A percentile compares a stretch with the other conserved stretches of the same genome.
phyloP scores from a whole-genome alignment of 2,113 vertebrate species.

The Pyrgilauda ruficollis region DNA sequence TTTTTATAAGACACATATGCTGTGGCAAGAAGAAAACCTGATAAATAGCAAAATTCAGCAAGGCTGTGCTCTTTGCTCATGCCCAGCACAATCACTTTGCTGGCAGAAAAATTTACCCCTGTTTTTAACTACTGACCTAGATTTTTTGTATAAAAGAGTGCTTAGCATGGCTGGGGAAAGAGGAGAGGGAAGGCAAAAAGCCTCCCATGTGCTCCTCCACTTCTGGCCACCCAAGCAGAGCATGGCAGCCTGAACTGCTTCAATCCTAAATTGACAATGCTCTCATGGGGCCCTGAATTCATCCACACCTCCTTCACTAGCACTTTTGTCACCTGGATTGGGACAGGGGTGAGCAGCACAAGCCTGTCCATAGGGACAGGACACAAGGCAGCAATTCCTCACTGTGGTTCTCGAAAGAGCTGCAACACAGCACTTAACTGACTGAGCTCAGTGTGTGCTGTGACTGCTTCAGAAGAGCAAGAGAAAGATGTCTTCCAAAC shows the following conservation, averaged over 20 bases:
- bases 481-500: neutral
- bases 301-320: neutral
- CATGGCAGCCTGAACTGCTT: neutral
- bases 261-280: neutral
- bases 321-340: rapidly evolving
- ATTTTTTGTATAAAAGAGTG: neutral
- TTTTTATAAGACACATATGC: neutral
- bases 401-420: rapidly evolving
- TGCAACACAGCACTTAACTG: neutral
- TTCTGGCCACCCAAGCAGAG: neutral
- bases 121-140: neutral
- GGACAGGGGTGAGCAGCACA: neutral
- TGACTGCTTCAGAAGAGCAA: neutral
- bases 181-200: neutral
- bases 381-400: neutral
- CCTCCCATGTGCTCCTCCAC: neutral
- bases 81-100: neutral
- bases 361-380: neutral
- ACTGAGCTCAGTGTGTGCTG: neutral
- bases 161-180: neutral
- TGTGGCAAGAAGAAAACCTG: neutral
- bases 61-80: neutral
- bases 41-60: neutral
- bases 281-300: neutral
- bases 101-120: neutral